Conservation (phyloP, 2,888 invertebrate species). For the Netelia virgata region DNA sequence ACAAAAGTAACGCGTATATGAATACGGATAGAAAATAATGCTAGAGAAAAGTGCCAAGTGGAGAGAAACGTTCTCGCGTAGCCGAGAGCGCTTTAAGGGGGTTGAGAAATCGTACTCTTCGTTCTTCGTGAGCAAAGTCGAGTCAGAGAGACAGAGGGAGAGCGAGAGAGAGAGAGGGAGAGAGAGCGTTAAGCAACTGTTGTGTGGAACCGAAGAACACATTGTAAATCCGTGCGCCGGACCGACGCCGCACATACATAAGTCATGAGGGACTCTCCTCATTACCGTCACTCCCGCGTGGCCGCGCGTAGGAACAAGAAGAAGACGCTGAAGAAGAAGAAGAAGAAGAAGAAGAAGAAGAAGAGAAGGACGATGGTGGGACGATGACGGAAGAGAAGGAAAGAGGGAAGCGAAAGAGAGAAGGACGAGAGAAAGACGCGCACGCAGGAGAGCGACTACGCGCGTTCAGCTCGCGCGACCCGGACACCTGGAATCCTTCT, state of each 20-base stretch:
- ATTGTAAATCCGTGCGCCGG: conserved; percentile 54
- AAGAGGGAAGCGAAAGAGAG: conserved; percentile 57
- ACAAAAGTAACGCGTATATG: conserved; percentile 37
- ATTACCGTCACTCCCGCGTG: conserved; percentile 69
- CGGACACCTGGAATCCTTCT: conserved; percentile 67
- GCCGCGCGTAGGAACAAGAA: conserved; percentile 51
- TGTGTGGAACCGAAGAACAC: conserved; percentile 59
- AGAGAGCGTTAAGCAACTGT: conserved; percentile 26
- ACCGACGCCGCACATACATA: conserved; percentile 63
- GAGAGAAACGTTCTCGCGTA: conserved; percentile 38
- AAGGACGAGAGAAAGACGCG: conserved; percentile 30
- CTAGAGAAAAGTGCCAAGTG: conserved; percentile 19
- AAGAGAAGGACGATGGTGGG: conserved; percentile 67
- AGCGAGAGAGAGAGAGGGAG: conserved; percentile 19
- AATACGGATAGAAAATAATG: conserved; percentile 29
- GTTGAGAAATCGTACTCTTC: conserved; percentile 28
- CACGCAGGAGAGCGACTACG: conserved; percentile 33
- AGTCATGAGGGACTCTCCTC: conserved; percentile 69
- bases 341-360: conserved; percentile 53
- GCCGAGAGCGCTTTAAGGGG: conserved; percentile 40
- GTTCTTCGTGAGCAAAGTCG: no score
- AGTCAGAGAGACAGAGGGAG: conserved; percentile 3
- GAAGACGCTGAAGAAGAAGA: conserved; percentile 35
- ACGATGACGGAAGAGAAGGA: conserved; percentile 63
- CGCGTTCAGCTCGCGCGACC: conserved; percentile 58